Conservation (phyloP, 2,888 invertebrate species). For the Aquatica leii region DNA sequence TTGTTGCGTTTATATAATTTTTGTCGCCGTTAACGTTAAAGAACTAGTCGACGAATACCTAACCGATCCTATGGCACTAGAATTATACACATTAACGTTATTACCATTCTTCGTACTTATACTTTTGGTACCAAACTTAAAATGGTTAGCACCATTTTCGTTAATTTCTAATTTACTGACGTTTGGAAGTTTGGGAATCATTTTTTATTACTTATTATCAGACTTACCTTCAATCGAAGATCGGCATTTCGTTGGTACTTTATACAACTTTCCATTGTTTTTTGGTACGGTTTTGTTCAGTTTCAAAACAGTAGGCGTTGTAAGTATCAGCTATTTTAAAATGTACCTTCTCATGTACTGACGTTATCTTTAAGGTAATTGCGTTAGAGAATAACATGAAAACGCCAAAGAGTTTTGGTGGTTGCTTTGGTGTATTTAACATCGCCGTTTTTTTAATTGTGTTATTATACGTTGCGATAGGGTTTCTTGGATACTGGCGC, state of each 20-base stretch:
- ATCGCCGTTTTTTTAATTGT: conserved; percentile 82
- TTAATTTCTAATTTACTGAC: conserved; percentile 88
- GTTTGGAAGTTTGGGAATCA: conserved; percentile 82
- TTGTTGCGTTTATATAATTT: conserved; percentile 95
- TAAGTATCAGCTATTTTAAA: conserved; percentile 56
- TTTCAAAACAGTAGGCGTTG: conserved; percentile 93
- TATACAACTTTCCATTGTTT: conserved; percentile 84
- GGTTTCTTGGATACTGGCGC: conserved; percentile 85
- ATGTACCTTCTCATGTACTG: neutral
- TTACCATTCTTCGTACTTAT: conserved; percentile 75
- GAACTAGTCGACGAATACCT: conserved; percentile 53
- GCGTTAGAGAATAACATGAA: conserved; percentile 92
- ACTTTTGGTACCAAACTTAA: conserved; percentile 85
- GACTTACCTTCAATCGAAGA: conserved; percentile 72
- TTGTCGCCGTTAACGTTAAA: conserved; percentile 62
- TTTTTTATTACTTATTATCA: conserved; percentile 84
- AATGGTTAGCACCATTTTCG: conserved; percentile 89
- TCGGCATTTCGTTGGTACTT: conserved; percentile 69
- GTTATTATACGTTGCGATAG: conserved; percentile 77
- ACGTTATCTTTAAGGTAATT: conserved; percentile 77
- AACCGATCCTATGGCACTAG: conserved; percentile 39
- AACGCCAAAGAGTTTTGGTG: conserved; percentile 79
- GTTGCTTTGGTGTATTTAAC: conserved; percentile 81
- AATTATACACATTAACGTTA: conserved; percentile 54
- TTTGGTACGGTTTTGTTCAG: conserved; percentile 97